A percentile compares a stretch with the other conserved stretches of the same genome.
These are phyloP conservation scores for Atrina japonica DNA, from an alignment of 2,888 invertebrate species.

Conservation along the genomic window DNA sequence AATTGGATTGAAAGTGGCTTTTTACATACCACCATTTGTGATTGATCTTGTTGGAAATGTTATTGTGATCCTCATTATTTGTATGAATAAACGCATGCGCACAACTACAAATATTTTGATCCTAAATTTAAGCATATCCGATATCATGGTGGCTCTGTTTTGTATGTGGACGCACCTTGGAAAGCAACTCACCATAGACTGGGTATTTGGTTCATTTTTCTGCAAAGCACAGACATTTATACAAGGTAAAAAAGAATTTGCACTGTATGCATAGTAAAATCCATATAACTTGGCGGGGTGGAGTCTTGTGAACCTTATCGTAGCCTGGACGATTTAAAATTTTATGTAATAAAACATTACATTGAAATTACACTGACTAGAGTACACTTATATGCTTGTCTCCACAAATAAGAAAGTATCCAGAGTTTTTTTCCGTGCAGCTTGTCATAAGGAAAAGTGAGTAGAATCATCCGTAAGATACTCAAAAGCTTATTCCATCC, in stretches of 20 bases:
- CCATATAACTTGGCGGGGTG: too few species aligned
- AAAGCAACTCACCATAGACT: slow-evolving; percentile 63
- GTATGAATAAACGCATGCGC: slow-evolving; percentile 66
- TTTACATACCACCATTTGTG: slow-evolving; percentile 68
- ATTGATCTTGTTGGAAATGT: slow-evolving; percentile 71
- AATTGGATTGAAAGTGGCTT: slow-evolving; percentile 64
- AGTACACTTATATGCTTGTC: too few species aligned
- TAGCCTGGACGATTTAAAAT: too few species aligned
- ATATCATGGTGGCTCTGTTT: slow-evolving; percentile 71
- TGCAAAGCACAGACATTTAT: slow-evolving; percentile 72
- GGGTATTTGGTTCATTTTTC: slow-evolving; percentile 70
- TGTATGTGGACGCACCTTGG: slow-evolving; percentile 78
- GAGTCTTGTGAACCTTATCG: too few species aligned
- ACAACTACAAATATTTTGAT: slow-evolving; percentile 71
- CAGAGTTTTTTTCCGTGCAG: too few species aligned
- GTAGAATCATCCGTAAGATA: too few species aligned
- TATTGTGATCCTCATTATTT: slow-evolving; percentile 68
- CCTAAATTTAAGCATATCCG: slow-evolving; percentile 72
- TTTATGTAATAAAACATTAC: too few species aligned
- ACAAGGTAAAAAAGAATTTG: slow-evolving; percentile 66
- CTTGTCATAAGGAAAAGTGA: too few species aligned
- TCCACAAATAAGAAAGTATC: too few species aligned
- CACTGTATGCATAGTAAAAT: too few species aligned
- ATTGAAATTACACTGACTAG: too few species aligned
- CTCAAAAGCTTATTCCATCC: too few species aligned